phyloP scores from a whole-genome alignment of 1,140 invertebrate genomes.

The Aphelenchoides besseyi region DNA sequence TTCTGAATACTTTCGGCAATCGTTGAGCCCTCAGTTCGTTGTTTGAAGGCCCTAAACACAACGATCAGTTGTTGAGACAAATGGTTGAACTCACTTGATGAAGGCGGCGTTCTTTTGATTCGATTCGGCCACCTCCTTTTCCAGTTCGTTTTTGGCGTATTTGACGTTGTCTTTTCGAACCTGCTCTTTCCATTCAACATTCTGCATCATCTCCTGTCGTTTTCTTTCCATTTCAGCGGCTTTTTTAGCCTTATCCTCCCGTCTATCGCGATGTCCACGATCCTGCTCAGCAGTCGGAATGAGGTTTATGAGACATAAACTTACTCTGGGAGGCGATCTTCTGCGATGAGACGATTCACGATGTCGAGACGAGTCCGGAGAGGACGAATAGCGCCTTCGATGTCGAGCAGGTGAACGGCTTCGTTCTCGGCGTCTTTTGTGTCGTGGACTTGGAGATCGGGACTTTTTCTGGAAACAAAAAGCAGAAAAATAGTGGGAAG shows the following conservation, averaged over 20 bases:
- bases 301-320: no score
- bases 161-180: constrained; percentile 17
- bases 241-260: constrained; percentile 7
- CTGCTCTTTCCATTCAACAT: constrained; percentile 19
- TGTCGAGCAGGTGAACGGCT: not conserved
- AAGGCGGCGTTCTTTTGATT: constrained; percentile 1
- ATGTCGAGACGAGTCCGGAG: no score
- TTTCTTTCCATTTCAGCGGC: constrained; percentile 13
- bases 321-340: no score
- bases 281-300: not conserved
- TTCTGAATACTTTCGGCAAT: constrained; percentile 11
- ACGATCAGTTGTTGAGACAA: not conserved
- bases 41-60: constrained; percentile 20
- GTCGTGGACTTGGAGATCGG: not conserved
- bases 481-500: not conserved
- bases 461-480: not conserved
- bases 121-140: not conserved
- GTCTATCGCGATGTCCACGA: not conserved
- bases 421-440: not conserved
- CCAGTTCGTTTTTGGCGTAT: not conserved
- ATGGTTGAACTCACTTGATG: constrained; percentile 15
- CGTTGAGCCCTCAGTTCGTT: constrained; percentile 9
- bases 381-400: no score
- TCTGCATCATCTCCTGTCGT: constrained; percentile 10
- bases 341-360: no score